Evolutionary conservation across 2,888 invertebrate species (phyloP), one percentile per base, ranked within the genome.

Genomic region (Dasypolia templi): DNA sequence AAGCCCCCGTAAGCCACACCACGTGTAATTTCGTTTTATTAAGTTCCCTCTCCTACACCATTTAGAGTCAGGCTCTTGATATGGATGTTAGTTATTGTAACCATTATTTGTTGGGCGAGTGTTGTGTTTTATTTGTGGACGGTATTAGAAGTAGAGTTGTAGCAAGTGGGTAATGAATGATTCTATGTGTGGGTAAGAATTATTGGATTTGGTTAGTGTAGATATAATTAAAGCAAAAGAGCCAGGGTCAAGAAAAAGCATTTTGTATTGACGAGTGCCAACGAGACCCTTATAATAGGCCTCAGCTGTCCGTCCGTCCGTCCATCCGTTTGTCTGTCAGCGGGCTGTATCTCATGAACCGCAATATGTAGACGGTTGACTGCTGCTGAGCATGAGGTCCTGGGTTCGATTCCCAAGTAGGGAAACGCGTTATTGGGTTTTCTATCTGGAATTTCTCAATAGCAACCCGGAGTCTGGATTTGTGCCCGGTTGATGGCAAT

Each of bases 1-100:
- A 88, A 92, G 92, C 91, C 85, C 81, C 83, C 75, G 86, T 90
- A 87, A 92, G 91, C 91, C 79, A 77, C 82, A 82, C 83, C 82
- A 88, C 86, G 89, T 82, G 93, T 92, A 91, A 94, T 94, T 92
- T 91, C 91, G 89, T 92, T 94, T 93, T 94, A 94, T 94, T 93
- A 94, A 94, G 91, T 93, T 91, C 81, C 84, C 85, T 86, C 75
- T 86, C 89, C 85, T 88, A 86, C 87, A 88, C 86, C 89, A 89
- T 90, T 89, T 91, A 90, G 88, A 89, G 86, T 85, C 84, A 81
- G 70, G 72, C 73, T 79, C 76, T 74, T 80, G 65, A 80, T 79
- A 69, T 76, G 75, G 81, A 85, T 89, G 85, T 83, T 86, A 88
- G 87, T 84, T 86, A 83, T 75, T 79, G 74, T 79, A 59, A 49